A percentile compares a stretch with the other conserved stretches of the same genome.
Evolutionary conservation across 64 coral and sea anemone species (phyloP).

Genomic region (Actinia equina): DNA sequence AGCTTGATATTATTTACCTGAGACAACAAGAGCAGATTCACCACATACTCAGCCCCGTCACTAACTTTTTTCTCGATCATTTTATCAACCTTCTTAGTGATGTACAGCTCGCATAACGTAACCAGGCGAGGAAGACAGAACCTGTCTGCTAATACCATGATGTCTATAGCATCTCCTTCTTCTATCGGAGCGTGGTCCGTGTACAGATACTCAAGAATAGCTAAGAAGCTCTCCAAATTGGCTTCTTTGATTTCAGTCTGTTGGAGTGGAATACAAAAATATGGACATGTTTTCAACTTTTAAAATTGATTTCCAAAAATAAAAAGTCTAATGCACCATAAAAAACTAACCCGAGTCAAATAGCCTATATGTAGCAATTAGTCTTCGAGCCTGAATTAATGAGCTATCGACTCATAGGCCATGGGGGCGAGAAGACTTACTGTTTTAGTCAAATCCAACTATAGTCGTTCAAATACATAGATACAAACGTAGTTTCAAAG

Average conservation of each 20-base stretch:
- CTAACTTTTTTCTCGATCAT: constrained; percentile 54
- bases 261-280: background rate
- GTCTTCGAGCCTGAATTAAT: no score
- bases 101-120: constrained; percentile 76
- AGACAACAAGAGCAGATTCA: constrained; percentile 60
- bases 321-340: no score
- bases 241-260: constrained; percentile 60
- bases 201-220: constrained; percentile 76
- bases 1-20: constrained; percentile 39
- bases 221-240: constrained; percentile 59
- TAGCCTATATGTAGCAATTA: no score
- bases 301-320: background rate
- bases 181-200: constrained; percentile 81
- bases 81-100: constrained; percentile 67
- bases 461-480: no score
- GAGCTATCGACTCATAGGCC: no score
- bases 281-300: background rate
- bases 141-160: constrained; percentile 83
- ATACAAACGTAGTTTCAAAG: no score
- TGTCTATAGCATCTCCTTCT: constrained; percentile 66
- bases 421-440: no score
- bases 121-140: constrained; percentile 83
- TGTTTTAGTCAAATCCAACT: no score
- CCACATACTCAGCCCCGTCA: constrained; percentile 55
- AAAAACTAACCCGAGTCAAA: no score